Conservation (phyloP, 1,140 invertebrate genomes). For the Bombus fervidus region DNA sequence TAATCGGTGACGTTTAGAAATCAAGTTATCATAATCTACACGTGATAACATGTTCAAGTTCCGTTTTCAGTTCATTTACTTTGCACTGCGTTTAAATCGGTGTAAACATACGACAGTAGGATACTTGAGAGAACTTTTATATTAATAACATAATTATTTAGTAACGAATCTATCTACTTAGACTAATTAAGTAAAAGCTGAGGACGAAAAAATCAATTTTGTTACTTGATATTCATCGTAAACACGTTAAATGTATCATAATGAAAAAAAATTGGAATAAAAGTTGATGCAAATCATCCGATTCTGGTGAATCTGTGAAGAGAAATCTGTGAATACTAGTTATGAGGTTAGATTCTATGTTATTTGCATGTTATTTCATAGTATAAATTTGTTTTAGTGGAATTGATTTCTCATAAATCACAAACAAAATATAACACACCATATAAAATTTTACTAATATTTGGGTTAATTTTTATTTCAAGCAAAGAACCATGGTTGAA, state of each 20-base stretch:
- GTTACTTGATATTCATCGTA: neutral
- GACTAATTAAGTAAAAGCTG: conserved; percentile 25
- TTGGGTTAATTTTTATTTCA: conserved; percentile 14
- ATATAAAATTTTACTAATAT: conserved; percentile 12
- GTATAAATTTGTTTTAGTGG: neutral
- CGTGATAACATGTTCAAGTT: conserved; percentile 35
- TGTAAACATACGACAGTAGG: neutral
- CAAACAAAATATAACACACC: neutral
- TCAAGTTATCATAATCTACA: conserved; percentile 15
- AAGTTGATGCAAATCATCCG: neutral
- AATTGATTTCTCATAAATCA: neutral
- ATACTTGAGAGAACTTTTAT: neutral
- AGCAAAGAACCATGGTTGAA: conserved; percentile 34
- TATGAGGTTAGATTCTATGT: neutral
- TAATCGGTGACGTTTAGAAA: conserved; percentile 33
- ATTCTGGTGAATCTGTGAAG: too few relatives aligned
- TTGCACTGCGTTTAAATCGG: conserved; percentile 18
- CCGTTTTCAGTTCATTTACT: conserved; percentile 17
- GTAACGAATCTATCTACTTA: neutral
- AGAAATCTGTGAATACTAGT: conserved; percentile 13
- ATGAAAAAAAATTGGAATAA: conserved; percentile 4
- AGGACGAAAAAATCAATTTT: conserved; percentile 27
- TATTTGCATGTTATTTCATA: neutral
- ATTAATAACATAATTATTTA: conserved; percentile 5
- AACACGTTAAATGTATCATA: neutral